Conservation (phyloP, 2,113 vertebrate genomes). For the Brevimyrus niger region DNA sequence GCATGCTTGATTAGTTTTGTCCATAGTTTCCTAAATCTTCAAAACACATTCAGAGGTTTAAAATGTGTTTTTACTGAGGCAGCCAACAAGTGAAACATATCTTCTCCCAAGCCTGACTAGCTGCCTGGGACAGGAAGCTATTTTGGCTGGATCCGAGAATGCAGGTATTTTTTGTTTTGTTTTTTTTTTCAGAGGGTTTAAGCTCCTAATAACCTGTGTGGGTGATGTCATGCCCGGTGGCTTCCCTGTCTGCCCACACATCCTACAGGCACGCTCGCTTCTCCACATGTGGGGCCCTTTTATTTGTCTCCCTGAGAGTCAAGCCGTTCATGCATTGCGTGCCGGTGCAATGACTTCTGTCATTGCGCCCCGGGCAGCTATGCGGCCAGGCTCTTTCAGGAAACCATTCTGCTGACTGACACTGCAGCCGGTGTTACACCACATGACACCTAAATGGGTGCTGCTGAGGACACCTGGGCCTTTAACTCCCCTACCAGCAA, state of each 20-base stretch:
- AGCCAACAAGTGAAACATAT: neutral
- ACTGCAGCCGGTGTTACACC: neutral
- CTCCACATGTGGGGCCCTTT: neutral
- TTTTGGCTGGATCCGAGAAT: neutral
- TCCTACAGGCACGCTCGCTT: neutral
- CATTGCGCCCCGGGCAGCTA: neutral
- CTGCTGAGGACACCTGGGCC: neutral
- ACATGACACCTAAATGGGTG: neutral
- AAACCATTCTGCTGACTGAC: neutral
- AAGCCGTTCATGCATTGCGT: neutral
- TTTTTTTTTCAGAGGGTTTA: neutral
- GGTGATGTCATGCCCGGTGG: neutral
- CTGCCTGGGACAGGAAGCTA: neutral
- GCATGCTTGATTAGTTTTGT: neutral
- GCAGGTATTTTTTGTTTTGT: neutral
- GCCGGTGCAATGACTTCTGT: neutral
- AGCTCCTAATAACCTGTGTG: neutral
- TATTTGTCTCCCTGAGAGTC: neutral
- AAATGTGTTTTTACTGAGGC: neutral
- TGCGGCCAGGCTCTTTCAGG: neutral
- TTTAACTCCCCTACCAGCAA: neutral
- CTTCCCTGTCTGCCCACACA: neutral
- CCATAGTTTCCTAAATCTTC: neutral
- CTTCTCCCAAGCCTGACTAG: neutral
- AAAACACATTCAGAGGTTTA: neutral